A percentile compares a stretch with the other conserved stretches of the same genome.
phyloP scores from a whole-genome alignment of 2,888 invertebrate species.

The Mesopsocus fuscifrons region DNA sequence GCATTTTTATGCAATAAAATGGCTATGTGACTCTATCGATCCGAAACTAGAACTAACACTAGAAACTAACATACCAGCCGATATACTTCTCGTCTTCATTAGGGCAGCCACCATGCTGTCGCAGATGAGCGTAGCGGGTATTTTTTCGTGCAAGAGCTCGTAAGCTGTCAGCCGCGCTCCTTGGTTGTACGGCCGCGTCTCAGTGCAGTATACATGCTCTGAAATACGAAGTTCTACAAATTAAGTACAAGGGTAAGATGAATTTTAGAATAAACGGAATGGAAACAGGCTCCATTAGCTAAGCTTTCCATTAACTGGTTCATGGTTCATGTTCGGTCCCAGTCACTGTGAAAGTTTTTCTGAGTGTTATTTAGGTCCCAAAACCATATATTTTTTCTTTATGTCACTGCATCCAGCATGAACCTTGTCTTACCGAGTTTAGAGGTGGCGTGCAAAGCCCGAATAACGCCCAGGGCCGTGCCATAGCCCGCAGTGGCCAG shows the following conservation, averaged over 20 bases:
- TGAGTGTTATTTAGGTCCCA: too few species aligned
- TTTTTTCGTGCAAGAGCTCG: slow-evolving; percentile 79
- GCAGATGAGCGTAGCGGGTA: slow-evolving; percentile 81
- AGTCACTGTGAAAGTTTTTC: too few species aligned
- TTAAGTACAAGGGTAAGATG: too few species aligned
- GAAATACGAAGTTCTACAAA: slow-evolving; percentile 20
- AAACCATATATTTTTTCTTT: too few species aligned
- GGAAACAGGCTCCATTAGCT: too few species aligned
- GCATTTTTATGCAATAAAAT: too few species aligned
- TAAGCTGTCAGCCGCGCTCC: slow-evolving; percentile 90
- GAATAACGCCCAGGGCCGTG: slow-evolving; percentile 90
- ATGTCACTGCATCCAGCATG: too few species aligned
- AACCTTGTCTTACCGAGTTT: slow-evolving; percentile 41
- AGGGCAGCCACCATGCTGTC: slow-evolving; percentile 90
- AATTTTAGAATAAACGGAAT: too few species aligned
- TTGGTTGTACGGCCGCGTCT: slow-evolving; percentile 97
- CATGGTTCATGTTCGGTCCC: too few species aligned
- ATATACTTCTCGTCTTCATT: slow-evolving; percentile 64
- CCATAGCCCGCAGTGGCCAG: slow-evolving; percentile 95
- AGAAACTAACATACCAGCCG: slow-evolving; percentile 32
- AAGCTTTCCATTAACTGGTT: too few species aligned
- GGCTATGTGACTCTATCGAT: too few species aligned
- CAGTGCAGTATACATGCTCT: slow-evolving; percentile 87
- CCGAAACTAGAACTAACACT: too few species aligned
- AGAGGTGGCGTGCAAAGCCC: slow-evolving; percentile 52